Evolutionary conservation across 2,888 invertebrate genomes (phyloP), one percentile per base, ranked within the genome.

Genomic region (Labia minor): DNA sequence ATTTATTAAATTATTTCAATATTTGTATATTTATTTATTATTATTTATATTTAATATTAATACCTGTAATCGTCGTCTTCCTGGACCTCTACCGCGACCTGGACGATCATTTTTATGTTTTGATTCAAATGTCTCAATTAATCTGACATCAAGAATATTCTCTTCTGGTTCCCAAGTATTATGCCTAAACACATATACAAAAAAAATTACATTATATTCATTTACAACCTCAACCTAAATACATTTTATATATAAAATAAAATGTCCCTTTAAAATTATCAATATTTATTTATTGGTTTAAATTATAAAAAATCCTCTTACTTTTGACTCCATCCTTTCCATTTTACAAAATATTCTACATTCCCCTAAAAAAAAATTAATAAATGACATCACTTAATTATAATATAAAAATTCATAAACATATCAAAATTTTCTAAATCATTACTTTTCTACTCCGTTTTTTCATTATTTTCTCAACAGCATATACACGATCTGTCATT

Each of bases 111-210:
- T 65, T 26, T 69, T 65, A 19, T 70, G 68, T 19, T 83, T 84
- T 74, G 88, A 85, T 78, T 95, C 92, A 80, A 92, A 96, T 72
- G 91, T 87, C 77, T 95, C 89, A 72, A 96, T 92, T 70, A 97
- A 85, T 71, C 95, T 85, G 64, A 85, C 86, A 80, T 96, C 96
- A 71, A 97, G 82, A 72, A 97, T 96, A 78, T 97, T 97, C 77
- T 94, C 95, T 80, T 95, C 95, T 65, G 97, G 97, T 80, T 97
- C 97, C 97, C 97, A 97, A 61, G 97, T 96, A 80, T 94, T 96
- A 74, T 85, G 81, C 74, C 84, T 85, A 74, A 68, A 75, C 26
- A 26, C 26, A 26, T 6, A 26, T 3, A 81, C 78, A 14, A 77
- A 81, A 26, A 62, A 11, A 62, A 62, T 18, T 33, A 18, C 14